Percentiles rank a stretch among this genome's conserved stretches.
phyloP scores from a whole-genome alignment of 2,797 vertebrate species.

The Rhabdomys pumilio region DNA sequence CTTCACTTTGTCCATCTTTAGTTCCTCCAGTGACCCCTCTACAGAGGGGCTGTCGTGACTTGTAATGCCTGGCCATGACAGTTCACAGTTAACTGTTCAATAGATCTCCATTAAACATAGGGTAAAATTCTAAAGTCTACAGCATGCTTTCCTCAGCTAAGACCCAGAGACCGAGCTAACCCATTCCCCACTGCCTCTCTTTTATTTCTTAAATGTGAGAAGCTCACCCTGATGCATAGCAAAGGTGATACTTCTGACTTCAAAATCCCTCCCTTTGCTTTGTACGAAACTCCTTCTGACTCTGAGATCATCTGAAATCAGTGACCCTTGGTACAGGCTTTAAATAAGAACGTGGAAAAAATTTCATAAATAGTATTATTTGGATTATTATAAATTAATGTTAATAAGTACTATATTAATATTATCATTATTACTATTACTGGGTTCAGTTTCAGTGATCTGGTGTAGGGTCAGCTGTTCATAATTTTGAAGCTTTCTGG shows the following conservation, averaged over 20 bases:
- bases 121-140: background rate
- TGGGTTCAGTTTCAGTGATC: slow-evolving; percentile 31
- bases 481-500: background rate
- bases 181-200: background rate
- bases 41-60: background rate
- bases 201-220: background rate
- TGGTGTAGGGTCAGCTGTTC: background rate
- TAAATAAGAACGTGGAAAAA: slow-evolving; percentile 6
- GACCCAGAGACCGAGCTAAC: background rate
- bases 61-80: background rate
- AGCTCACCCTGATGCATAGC: background rate
- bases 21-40: background rate
- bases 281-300: background rate
- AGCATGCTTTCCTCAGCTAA: background rate
- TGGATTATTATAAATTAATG: background rate
- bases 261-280: background rate
- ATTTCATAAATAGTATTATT: slow-evolving; percentile 37
- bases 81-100: background rate
- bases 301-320: background rate
- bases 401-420: background rate
- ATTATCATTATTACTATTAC: background rate
- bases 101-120: slow-evolving; percentile 7
- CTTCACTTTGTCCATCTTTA: background rate
- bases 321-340: background rate
- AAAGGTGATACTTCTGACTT: background rate